Evolutionary conservation across 2,113 vertebrate genomes (phyloP).

Genomic region (Ctenomys sociabilis): DNA sequence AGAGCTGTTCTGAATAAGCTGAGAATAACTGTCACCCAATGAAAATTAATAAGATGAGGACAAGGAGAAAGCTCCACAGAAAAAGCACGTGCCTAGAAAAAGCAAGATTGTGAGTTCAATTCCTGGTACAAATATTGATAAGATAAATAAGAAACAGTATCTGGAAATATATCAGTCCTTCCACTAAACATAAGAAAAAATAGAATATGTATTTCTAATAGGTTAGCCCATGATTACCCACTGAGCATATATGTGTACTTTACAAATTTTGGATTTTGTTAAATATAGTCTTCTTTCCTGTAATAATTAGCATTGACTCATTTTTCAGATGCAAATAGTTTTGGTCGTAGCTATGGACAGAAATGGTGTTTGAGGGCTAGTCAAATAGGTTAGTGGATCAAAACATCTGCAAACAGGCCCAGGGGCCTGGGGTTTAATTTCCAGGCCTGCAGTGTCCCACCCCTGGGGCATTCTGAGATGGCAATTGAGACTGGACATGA

Average conservation of each 20-base stretch:
- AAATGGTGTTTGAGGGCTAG: background rate
- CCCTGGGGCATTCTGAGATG: too few species aligned
- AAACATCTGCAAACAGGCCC: too few species aligned
- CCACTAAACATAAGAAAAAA: background rate
- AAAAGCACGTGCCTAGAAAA: too few species aligned
- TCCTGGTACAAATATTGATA: background rate
- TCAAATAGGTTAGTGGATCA: too few species aligned
- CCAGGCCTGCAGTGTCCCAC: too few species aligned
- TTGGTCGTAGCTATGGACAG: background rate
- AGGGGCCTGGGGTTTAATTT: too few species aligned
- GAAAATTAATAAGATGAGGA: conserved; percentile 32
- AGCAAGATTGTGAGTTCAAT: too few species aligned
- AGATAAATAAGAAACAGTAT: conserved; percentile 36
- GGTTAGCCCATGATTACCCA: background rate
- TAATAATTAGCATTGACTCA: conserved; percentile 7
- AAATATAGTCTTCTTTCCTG: background rate
- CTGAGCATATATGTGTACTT: background rate
- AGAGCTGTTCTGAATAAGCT: conserved; percentile 46
- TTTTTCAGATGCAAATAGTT: conserved; percentile 6
- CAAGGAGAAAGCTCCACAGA: too few species aligned
- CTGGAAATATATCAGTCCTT: background rate
- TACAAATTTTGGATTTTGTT: conserved; percentile 30
- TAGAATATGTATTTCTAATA: background rate
- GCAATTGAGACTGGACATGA: too few species aligned
- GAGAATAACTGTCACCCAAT: conserved; percentile 46